Conservation (phyloP, 2,888 invertebrate genomes). For the Pristionchus fissidentatus region DNA sequence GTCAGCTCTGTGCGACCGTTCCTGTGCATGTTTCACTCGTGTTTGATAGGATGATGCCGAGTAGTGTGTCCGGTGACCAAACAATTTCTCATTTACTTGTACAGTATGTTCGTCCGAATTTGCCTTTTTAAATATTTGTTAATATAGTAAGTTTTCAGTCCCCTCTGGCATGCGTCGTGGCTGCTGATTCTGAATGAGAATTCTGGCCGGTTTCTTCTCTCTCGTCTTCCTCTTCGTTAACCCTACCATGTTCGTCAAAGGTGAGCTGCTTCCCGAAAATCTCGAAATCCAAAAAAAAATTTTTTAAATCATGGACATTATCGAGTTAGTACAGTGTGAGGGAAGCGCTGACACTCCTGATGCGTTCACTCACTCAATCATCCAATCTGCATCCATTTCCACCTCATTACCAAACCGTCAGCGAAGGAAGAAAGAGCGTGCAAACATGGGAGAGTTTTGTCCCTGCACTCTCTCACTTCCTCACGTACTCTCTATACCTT, state of each 20-base stretch:
- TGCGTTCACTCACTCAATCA: not conserved
- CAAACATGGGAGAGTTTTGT: too few species aligned
- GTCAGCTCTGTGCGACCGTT: too few species aligned
- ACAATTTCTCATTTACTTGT: too few species aligned
- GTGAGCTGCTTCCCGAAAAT: not conserved
- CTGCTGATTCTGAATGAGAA: constrained; percentile 39
- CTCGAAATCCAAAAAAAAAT: not conserved
- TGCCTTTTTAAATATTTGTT: too few species aligned
- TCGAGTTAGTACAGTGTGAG: too few species aligned
- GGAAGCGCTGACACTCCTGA: too few species aligned
- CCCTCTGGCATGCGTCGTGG: not conserved
- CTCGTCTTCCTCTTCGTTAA: constrained; percentile 48
- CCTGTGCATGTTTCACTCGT: too few species aligned
- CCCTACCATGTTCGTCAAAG: constrained; percentile 35
- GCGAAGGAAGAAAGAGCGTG: too few species aligned
- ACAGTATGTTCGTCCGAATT: too few species aligned
- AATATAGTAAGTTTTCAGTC: not conserved
- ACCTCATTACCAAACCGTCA: not conserved
- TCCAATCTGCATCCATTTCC: constrained; percentile 31
- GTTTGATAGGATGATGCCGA: too few species aligned
- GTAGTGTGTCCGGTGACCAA: too few species aligned
- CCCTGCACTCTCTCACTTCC: not conserved
- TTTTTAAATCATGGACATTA: not conserved
- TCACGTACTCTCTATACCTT: not conserved
- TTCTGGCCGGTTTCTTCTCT: constrained; percentile 47